Base-by-base conservation (phyloP, 2,888 invertebrate genomes). In the Acleris sparsana region DNA sequence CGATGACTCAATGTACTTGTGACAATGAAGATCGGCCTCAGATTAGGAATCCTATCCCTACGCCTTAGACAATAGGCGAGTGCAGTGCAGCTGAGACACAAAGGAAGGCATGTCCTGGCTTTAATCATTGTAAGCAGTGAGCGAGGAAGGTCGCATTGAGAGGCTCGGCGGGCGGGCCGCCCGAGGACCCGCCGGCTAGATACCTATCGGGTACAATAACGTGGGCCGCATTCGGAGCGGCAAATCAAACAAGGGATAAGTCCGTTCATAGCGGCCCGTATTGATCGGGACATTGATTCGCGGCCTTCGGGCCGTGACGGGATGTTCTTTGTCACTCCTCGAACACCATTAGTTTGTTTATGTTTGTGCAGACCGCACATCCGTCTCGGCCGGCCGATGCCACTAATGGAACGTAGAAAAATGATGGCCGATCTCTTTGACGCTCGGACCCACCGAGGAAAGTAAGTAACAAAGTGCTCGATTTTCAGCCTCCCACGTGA, bases 331-430 rank as follows among this genome's bases (percentile, higher is more conserved):
- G 88, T 88, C 87, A 86, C 79, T 76, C 71, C 77, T 73, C 77
- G 78, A 75, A 71, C 69, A 74, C 82, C 86, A 87, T 88, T 85
- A 86, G 82, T 83, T 80, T 86, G 84, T 87, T 86, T 88, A 85
- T 86, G 82, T 87, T 84, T 84, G 84, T 73, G 71, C 75, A 77
- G 76, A 73, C 80, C 82, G 80, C 79, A 77, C 80, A 83, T 85
- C 81, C 83, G 77, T 83, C 80, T 79, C 80, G 72, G 74, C 79
- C 80, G 83, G 77, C 82, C 83, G 82, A 82, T 83, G 80, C 80
- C 74, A 75, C 84, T 87, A 87, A 87, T 85, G 85, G 87, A 78
- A 75, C 75, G 72, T 72, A 74, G 87, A 87, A 86, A 87, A 87
- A 87, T 87, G 82, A 86, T 76, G 78, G 75, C 75, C 83, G 76